A percentile compares a stretch with the other conserved stretches of the same genome.
Evolutionary conservation across 2,888 invertebrate species (phyloP).

Genomic region (Limnephilus marmoratus): DNA sequence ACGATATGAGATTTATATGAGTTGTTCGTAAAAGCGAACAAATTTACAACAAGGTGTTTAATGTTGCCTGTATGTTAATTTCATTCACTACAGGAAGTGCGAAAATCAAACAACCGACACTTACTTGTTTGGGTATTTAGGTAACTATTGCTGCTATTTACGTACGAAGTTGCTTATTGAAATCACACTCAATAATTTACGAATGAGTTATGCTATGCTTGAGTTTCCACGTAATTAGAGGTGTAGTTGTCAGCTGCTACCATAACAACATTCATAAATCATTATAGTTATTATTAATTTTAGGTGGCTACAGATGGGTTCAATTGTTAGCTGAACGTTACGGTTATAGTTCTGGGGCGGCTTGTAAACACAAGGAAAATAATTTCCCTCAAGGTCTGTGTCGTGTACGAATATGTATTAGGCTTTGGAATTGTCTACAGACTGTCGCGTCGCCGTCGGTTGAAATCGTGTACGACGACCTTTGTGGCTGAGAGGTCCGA

Average conservation of each 20-base stretch:
- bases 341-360: too few species aligned
- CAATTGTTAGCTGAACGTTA: not conserved
- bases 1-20: too few species aligned
- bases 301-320: not conserved
- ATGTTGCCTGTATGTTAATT: not conserved
- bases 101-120: not conserved
- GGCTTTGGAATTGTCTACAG: too few species aligned
- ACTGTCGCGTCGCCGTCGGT: too few species aligned
- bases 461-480: not conserved
- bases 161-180: not conserved
- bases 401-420: too few species aligned
- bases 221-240: not conserved
- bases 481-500: too few species aligned
- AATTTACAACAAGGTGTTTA: not conserved
- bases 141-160: not conserved
- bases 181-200: not conserved
- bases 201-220: not conserved
- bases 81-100: not conserved
- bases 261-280: not conserved
- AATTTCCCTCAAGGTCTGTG: too few species aligned
- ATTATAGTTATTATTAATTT: not conserved
- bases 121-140: not conserved
- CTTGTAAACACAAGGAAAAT: too few species aligned
- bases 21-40: too few species aligned
- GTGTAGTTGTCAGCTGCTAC: not conserved